These are phyloP conservation scores for Coccyzus lansbergi DNA, from an alignment of 2,797 vertebrate species.

Conservation along the genomic window DNA sequence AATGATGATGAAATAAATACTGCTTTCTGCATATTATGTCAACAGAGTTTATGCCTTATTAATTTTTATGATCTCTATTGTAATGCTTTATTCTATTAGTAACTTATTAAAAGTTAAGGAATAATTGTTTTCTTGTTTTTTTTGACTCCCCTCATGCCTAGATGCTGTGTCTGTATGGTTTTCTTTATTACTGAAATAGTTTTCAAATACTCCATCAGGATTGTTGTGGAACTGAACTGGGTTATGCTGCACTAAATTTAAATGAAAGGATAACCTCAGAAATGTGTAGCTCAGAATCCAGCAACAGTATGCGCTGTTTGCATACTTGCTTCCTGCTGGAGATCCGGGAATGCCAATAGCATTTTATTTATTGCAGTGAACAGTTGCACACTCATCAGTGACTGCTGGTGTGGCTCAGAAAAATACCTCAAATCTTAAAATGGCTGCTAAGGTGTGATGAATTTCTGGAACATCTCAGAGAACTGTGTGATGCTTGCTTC, in stretches of 20 bases:
- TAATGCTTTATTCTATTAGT: not conserved
- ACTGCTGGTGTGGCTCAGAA: not conserved
- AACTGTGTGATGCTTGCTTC: not conserved
- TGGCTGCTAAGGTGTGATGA: not conserved
- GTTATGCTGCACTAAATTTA: not conserved
- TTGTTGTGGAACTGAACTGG: not conserved
- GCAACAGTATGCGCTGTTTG: not conserved
- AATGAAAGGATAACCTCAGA: not conserved
- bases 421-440: not conserved
- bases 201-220: not conserved
- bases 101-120: not conserved
- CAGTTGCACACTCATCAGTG: not conserved
- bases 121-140: not conserved
- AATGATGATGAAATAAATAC: not conserved
- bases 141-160: not conserved
- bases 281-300: not conserved
- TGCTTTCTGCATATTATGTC: not conserved
- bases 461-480: not conserved
- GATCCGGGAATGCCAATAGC: not conserved
- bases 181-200: slow-evolving; percentile 15
- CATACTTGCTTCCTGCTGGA: not conserved
- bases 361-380: not conserved
- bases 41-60: not conserved
- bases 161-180: not conserved
- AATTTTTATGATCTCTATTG: not conserved